phyloP scores from a whole-genome alignment of 2,797 vertebrate genomes.

The Urosaurus nigricauda region DNA sequence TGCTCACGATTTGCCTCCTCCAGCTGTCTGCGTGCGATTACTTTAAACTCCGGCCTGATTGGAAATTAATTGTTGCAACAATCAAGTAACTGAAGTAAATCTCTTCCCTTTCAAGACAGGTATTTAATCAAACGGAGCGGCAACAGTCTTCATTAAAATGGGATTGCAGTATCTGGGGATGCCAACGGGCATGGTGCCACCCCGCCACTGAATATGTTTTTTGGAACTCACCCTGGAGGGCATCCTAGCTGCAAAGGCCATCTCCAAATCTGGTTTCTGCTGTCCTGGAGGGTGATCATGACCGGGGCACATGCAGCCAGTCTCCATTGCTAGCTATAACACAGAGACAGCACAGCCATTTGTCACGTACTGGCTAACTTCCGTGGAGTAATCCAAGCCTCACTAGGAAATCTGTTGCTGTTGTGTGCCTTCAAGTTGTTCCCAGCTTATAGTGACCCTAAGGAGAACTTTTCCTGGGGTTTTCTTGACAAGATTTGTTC shows the following conservation, averaged over 20 bases:
- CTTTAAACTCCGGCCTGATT: slow-evolving; percentile 64
- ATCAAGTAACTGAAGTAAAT: slow-evolving; percentile 68
- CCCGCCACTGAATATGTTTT: slow-evolving; percentile 41
- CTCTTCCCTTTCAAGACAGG: slow-evolving; percentile 66
- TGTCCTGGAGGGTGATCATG: background rate
- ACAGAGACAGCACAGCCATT: too few species aligned
- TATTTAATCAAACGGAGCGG: slow-evolving; percentile 69
- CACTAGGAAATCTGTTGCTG: too few species aligned
- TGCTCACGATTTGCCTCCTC: slow-evolving; percentile 59
- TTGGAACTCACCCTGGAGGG: slow-evolving; percentile 52
- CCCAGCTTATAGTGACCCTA: too few species aligned
- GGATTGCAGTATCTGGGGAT: slow-evolving; percentile 61
- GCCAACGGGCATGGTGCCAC: slow-evolving; percentile 67
- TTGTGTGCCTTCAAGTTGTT: too few species aligned
- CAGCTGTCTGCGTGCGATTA: slow-evolving; percentile 51
- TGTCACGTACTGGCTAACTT: too few species aligned
- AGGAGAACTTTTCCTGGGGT: too few species aligned
- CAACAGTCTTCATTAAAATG: slow-evolving; percentile 69
- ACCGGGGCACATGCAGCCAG: background rate
- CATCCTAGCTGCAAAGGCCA: slow-evolving; percentile 50
- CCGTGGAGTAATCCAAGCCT: too few species aligned
- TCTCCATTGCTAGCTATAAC: background rate
- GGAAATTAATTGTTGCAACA: slow-evolving; percentile 71
- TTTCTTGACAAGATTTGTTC: too few species aligned
- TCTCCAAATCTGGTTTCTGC: slow-evolving; percentile 18